Conservation (phyloP, 2,113 vertebrate genomes). For the Oreochromis spilurus region DNA sequence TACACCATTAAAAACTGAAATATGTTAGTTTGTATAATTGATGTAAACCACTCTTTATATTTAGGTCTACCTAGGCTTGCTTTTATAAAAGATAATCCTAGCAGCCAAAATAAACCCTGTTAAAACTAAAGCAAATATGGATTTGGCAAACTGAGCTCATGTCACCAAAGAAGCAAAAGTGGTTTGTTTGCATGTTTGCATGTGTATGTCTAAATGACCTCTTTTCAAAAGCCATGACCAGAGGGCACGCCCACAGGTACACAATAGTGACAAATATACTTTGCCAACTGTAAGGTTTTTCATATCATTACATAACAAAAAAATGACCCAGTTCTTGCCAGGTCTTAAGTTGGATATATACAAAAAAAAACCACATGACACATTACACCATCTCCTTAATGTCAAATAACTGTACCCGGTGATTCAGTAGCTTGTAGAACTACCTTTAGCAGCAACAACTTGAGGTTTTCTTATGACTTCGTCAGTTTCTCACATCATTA, state of each 20-base stretch:
- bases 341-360: background rate
- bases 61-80: background rate
- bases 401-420: background rate
- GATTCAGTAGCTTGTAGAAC: background rate
- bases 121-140: background rate
- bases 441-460: background rate
- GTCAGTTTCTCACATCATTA: background rate
- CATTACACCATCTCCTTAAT: background rate
- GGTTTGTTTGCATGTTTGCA: background rate
- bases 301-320: background rate
- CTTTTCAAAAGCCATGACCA: background rate
- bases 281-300: background rate
- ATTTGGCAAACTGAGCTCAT: background rate
- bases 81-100: background rate
- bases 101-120: background rate
- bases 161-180: background rate
- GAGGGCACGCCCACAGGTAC: background rate
- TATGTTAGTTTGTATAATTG: background rate
- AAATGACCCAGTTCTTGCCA: background rate
- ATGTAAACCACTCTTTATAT: background rate
- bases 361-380: background rate
- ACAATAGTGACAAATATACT: background rate
- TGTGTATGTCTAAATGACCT: background rate
- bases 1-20: background rate
- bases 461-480: background rate